A percentile compares a stretch with the other conserved stretches of the same genome.
These are phyloP conservation scores for Melipona quadrifasciata DNA, from an alignment of 1,140 invertebrate genomes.

Conservation along the genomic window DNA sequence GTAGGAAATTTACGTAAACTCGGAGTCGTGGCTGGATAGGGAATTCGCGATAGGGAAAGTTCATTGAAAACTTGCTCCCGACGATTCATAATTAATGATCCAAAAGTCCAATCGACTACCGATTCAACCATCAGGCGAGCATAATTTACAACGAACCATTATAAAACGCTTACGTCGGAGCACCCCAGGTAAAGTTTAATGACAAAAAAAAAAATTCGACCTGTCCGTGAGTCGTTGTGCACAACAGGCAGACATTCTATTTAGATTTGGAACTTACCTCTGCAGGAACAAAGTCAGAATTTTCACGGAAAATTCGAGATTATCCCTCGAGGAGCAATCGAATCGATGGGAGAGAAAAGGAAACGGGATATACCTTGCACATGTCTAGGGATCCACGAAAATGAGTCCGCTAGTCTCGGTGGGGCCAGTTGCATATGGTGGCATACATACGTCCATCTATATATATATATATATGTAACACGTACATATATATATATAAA, in stretches of 20 bases:
- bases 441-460: conserved; percentile 18
- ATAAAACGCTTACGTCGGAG: no score
- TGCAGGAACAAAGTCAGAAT: background rate
- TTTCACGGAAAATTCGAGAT: conserved; percentile 34
- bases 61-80: no score
- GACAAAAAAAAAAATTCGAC: background rate
- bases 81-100: no score
- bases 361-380: conserved; percentile 56
- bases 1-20: background rate
- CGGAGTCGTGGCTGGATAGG: no score
- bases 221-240: background rate
- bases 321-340: conserved; percentile 1
- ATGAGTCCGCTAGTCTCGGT: conserved; percentile 80
- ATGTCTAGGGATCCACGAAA: conserved; percentile 73
- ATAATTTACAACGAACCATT: no score
- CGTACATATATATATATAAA: conserved; percentile 58
- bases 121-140: no score
- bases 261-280: background rate
- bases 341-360: conserved; percentile 33
- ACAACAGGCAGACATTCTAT: background rate
- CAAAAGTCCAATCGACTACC: no score
- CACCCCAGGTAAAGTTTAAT: background rate
- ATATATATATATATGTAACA: background rate
- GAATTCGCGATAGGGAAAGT: background rate
- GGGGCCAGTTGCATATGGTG: conserved; percentile 79